phyloP scores from a whole-genome alignment of 1,140 invertebrate species.

The Cyclina sinensis region DNA sequence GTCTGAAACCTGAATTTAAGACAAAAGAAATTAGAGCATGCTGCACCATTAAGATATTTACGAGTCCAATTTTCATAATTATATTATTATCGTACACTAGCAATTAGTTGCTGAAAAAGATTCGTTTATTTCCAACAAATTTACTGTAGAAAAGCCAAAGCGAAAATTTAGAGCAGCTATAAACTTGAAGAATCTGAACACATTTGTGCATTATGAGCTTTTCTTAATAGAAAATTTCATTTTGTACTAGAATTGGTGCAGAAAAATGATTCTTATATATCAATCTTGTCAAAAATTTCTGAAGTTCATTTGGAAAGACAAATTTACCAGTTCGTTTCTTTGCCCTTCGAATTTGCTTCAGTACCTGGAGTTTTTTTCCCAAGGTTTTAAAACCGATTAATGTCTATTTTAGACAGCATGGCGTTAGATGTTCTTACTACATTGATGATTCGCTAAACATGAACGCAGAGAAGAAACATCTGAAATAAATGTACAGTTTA shows the following conservation, averaged over 20 bases:
- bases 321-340: neutral
- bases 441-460: neutral
- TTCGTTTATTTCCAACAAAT: neutral
- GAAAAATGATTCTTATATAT: slow-evolving; percentile 12
- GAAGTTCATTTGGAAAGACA: neutral
- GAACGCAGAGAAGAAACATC: neutral
- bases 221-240: slow-evolving; percentile 69
- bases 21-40: too few species aligned
- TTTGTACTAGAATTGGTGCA: slow-evolving; percentile 51
- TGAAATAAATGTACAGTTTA: neutral
- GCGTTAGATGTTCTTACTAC: neutral
- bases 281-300: slow-evolving; percentile 2
- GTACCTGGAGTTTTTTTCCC: neutral
- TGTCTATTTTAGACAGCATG: neutral
- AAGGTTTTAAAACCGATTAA: neutral
- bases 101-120: neutral
- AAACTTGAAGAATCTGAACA: slow-evolving; percentile 56
- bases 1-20: too few species aligned
- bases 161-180: slow-evolving; percentile 40
- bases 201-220: slow-evolving; percentile 67
- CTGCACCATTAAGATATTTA: too few species aligned
- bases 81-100: too few species aligned
- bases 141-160: slow-evolving; percentile 53
- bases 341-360: neutral
- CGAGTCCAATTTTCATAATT: too few species aligned